Percentiles rank a stretch among this genome's conserved stretches.
Evolutionary conservation across 1,140 invertebrate species (phyloP).

Genomic region (Drosophila nikananu): DNA sequence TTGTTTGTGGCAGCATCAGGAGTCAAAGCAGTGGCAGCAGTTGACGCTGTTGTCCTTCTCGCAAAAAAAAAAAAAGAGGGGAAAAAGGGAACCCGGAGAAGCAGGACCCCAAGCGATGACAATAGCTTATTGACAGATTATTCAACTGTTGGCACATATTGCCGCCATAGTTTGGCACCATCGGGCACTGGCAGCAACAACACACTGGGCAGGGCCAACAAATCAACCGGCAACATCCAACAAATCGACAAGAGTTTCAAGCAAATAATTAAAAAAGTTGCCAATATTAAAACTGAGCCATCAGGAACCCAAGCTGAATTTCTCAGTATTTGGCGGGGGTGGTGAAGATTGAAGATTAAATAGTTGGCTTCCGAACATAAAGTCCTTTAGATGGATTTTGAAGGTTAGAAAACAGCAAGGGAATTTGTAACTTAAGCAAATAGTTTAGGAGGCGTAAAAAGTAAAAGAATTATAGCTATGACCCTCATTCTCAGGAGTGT

Average conservation of each 20-base stretch:
- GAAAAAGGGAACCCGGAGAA: neutral
- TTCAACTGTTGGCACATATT: conserved; percentile 83
- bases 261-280: conserved; percentile 85
- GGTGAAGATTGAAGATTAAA: neutral
- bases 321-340: neutral
- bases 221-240: conserved; percentile 67
- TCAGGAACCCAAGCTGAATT: conserved; percentile 14
- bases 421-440: neutral
- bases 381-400: conserved; percentile 1
- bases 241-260: conserved; percentile 76
- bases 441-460: neutral
- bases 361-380: neutral
- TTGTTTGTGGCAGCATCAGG: conserved; percentile 67
- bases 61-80: conserved; percentile 1
- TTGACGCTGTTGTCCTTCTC: conserved; percentile 19
- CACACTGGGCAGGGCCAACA: conserved; percentile 43
- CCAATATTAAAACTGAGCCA: conserved; percentile 76
- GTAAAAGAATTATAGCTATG: too few species aligned
- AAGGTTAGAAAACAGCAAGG: neutral
- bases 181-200: conserved; percentile 42
- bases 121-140: conserved; percentile 83
- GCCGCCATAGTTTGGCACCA: conserved; percentile 77
- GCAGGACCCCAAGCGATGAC: conserved; percentile 65
- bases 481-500: too few species aligned
- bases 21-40: conserved; percentile 18